Evolutionary conservation across 1,140 invertebrate genomes (phyloP), one percentile per base, ranked within the genome.

Genomic region (Mycetomoellerius zeteki): DNA sequence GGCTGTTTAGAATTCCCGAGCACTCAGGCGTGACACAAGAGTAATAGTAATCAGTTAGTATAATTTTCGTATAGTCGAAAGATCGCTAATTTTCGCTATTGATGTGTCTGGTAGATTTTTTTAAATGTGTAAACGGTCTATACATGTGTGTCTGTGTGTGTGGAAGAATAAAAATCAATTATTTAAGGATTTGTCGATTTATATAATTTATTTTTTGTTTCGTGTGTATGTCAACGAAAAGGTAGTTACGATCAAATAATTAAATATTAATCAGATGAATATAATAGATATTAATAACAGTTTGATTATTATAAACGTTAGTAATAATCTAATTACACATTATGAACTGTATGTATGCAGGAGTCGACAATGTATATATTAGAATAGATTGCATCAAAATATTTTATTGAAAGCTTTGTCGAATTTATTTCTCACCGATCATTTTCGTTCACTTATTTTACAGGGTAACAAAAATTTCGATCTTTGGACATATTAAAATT

Each of bases 381-480:
- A 27, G 1, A 33, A 33, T 19, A 37, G 27, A 72, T 21, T 8
- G 12, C 5, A 37, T n/a, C 1, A 50, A 5, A 21, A n/a, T 21
- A 58, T 73, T 37, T 37, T 19, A 19, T 54, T 3, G 2, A 12
- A 21, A 21, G 3, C 5, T 14, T 58, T 16, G 30, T 60, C 1
- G 24, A 30, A 16, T 30, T 8, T 27, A 3, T 43, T n/a, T 82
- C 7, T 82, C 4, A 62, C 3, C 1, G 1, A 2, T 54, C 37
- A 21, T 60, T 60, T 84, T 8, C 85, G 47, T 84, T 69, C 58
- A 64, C 87, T 92, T 82, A 54, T 58, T 81, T 77, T 60, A 0
- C 14, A 90, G 90, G 65, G 60, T 91, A 89, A 90, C 33, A 89
- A 90, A 92, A 81, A 88, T 87, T 85, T 86, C 82, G 71, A 73